Evolutionary conservation across 2,888 invertebrate genomes (phyloP), one percentile per base, ranked within the genome.

Genomic region (Sicus ferrugineus): DNA sequence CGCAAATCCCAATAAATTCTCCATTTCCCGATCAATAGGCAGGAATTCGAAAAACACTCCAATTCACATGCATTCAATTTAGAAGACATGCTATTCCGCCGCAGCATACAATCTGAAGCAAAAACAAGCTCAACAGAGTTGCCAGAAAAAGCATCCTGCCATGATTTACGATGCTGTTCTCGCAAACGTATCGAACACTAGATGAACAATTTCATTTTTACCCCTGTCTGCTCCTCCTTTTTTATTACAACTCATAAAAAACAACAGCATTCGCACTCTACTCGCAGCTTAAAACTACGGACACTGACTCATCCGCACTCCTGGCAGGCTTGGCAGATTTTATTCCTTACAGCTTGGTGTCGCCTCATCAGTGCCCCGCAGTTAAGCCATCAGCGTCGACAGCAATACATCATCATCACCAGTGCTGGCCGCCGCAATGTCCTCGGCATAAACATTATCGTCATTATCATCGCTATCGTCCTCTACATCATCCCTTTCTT

Each of bases 21-120:
- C 62, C 19, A 62, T 65, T 52, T 54, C 4, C 54, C 52, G 38
- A 65, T 54, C 34, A 65, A 54, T 65, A 34, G 52, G 26, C 50
- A 50, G 30, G 31, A 50, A 38, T 30, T 34, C 52, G 21, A 50
- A n/a, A 62, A 52, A 16, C 14, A 23, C 48, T 63, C 48, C 26
- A n/a, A 63, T 48, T 63, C 23, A 63, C 46, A 63, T 63, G 46
- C 1, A 11, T 48, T 3, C 48, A 19, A 3, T 48, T 48, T 28
- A 26, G 1, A 42, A 42, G n/a, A 42, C 42, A 42, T 42, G 5
- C 42, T 9, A 11, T 42, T n/a, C n/a, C 3, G 11, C 6, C 6
- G 46, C 11, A 46, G n/a, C 11, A n/a, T 16, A 46, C 50, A 21
- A 34, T 34, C 38, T 11, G 11, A 34, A 34, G 38, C 38, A 11